phyloP scores from a whole-genome alignment of 2,888 invertebrate species.

The Apeira syringaria region DNA sequence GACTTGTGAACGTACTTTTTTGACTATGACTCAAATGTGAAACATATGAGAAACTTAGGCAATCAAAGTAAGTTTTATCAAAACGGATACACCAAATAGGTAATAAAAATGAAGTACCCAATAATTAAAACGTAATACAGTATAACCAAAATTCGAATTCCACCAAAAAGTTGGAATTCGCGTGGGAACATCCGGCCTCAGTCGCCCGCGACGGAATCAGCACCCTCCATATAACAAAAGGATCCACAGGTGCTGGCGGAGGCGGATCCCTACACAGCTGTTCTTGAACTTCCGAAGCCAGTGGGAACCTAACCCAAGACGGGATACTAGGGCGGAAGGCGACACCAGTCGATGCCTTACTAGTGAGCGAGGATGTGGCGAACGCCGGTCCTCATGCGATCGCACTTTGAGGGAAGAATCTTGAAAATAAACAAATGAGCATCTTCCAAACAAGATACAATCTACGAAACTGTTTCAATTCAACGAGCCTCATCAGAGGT shows the following conservation, averaged over 20 bases:
- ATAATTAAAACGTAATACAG: no score
- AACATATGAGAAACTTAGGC: no score
- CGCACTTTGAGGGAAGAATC: no score
- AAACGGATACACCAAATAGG: no score
- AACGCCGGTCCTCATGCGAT: slow-evolving; percentile 11
- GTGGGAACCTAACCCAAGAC: slow-evolving; percentile 30
- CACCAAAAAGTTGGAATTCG: slow-evolving; percentile 40
- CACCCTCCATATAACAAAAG: slow-evolving; percentile 46
- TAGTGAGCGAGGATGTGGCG: slow-evolving; percentile 60
- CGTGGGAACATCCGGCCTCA: slow-evolving; percentile 73
- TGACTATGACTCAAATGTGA: no score
- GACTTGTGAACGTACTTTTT: no score
- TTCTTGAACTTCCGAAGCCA: slow-evolving; percentile 71
- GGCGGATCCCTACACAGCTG: slow-evolving; percentile 45
- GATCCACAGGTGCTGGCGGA: slow-evolving; percentile 54
- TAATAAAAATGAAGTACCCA: no score
- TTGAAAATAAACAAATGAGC: no score
- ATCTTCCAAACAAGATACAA: not conserved
- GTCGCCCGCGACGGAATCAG: slow-evolving; percentile 4
- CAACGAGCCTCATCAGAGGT: no score
- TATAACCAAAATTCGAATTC: slow-evolving; percentile 16
- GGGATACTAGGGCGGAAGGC: slow-evolving; percentile 34
- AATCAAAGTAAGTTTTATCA: no score
- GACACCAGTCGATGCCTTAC: slow-evolving; percentile 31
- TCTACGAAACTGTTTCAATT: no score